Conservation (phyloP, 2,113 vertebrate species). For the Trematomus loennbergii region DNA sequence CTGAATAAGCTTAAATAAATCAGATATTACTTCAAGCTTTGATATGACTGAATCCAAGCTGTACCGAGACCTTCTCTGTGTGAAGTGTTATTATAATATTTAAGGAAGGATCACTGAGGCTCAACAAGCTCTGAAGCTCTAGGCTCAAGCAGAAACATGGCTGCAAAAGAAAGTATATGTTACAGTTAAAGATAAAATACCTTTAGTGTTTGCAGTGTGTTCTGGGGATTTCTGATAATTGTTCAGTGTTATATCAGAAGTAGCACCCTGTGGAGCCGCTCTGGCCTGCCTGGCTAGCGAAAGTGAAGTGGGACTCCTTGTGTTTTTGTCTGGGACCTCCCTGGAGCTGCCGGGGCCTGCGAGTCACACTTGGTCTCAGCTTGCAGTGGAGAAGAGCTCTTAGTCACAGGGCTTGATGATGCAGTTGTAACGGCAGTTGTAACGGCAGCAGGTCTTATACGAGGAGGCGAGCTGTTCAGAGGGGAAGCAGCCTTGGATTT, state of each 20-base stretch:
- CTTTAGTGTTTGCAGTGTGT: slow-evolving; percentile 69
- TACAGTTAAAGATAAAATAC: slow-evolving; percentile 47
- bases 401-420: slow-evolving; percentile 14
- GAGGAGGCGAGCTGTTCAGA: not conserved
- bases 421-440: not conserved
- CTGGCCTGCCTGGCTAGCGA: slow-evolving; percentile 18
- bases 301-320: not conserved
- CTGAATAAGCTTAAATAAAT: too few relatives aligned
- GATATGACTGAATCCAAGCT: too few relatives aligned
- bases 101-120: too few relatives aligned
- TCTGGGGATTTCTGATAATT: slow-evolving; percentile 37
- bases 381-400: slow-evolving; percentile 12
- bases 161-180: not conserved
- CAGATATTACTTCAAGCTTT: too few relatives aligned
- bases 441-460: not conserved
- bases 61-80: too few relatives aligned
- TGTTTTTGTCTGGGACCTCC: slow-evolving; percentile 9
- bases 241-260: slow-evolving; percentile 4
- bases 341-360: slow-evolving; percentile 9
- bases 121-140: too few relatives aligned
- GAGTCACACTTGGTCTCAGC: not conserved
- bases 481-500: slow-evolving; percentile 42
- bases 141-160: too few relatives aligned
- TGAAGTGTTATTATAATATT: too few relatives aligned
- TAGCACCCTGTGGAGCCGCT: not conserved